Base-by-base conservation (phyloP, 2,113 vertebrate species). In the Amphiprion percula region DNA sequence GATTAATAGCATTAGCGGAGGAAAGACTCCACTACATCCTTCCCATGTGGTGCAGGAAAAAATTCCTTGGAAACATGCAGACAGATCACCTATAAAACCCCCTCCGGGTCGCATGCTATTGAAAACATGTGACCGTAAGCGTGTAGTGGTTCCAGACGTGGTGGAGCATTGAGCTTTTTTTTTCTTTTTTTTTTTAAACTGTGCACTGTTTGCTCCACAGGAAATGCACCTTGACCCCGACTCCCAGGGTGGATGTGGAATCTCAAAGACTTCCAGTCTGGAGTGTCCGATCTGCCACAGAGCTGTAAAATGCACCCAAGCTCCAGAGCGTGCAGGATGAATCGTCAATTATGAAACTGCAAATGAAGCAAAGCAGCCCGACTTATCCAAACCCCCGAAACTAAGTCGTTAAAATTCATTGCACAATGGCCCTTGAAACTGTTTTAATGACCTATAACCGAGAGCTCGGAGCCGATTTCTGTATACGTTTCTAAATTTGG, bases 141-240 rank as follows among this genome's bases (percentile, higher is more conserved):
- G 54, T 15, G 52, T 68, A 77, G 74, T 49, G 77, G 28, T 66
- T 87, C 85, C 85, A 89, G 84, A 90, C 85, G n/a, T 53, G 63
- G 23, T 41, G 0, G 6, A 71, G 49, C 53, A 37, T 53, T 55
- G 28, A 73, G 66, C 52, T 41, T 30, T 4, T 30, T 30, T 30
- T 6, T 61, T 68, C 70, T 54, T 62, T 12, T 21, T 55, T 63
- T 53, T 23, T 64, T 44, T 10, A 37, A 9, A 17, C 58, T 56
- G 6, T 24, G 58, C 30, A 11, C 50, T 66, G 63, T 74, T 1
- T 67, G 67, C 88, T 84, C 62, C 24, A 80, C 88, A 88, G 88
- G 88, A 92, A 91, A 80, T 90, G 84, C 75, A 84, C 87, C 70
- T 73, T 91, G 88, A 91, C 82, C 92, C 67, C 54, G 68, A 82